Evolutionary conservation across 2,113 vertebrate genomes (phyloP), one percentile per base, ranked within the genome.

Genomic region (Vulpes vulpes): DNA sequence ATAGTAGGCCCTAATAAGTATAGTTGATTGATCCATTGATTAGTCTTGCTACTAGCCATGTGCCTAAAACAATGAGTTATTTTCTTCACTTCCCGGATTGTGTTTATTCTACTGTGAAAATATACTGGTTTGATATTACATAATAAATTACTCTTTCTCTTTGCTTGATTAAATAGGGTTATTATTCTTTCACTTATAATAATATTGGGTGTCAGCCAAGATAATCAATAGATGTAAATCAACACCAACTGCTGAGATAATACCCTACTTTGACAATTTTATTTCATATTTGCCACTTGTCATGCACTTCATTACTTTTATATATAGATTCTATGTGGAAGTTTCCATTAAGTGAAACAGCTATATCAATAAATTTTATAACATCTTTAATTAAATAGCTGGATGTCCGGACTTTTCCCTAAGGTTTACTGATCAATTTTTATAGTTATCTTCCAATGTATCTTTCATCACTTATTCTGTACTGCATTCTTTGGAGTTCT

Each of bases 141-240:
- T 74, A 94, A 94, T 98, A 98, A 98, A 97, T 94, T 78, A 59
- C 16, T 93, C 30, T 76, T 91, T 62, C 53, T 80, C 14, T 89
- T 92, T 88, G 57, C 83, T 81, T 69, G 35, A 5, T 86, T 85
- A 27, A 83, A 55, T 19, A n/a, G 30, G 5, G 32, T 64, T 62
- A 59, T 85, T 91, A 79, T 87, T 94, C 53, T 60, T 82, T 89
- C 53, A 79, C 38, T 88, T 89, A 51, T 7, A 49, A 10, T 38
- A 53, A 12, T 27, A 79, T 17, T 62, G n/a, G 3, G 8, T 51
- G 89, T 74, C 78, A 89, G 79, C 7, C 11, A 91, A 7, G 30
- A 64, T 43, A 38, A 83, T 94, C 43, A 87, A 51, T 71, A 92
- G 25, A 55, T 76, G 3, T 90, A 86, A 92, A 55, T 89, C n/a